Evolutionary conservation across 2,113 vertebrate species (phyloP).

Genomic region (Mus pahari): DNA sequence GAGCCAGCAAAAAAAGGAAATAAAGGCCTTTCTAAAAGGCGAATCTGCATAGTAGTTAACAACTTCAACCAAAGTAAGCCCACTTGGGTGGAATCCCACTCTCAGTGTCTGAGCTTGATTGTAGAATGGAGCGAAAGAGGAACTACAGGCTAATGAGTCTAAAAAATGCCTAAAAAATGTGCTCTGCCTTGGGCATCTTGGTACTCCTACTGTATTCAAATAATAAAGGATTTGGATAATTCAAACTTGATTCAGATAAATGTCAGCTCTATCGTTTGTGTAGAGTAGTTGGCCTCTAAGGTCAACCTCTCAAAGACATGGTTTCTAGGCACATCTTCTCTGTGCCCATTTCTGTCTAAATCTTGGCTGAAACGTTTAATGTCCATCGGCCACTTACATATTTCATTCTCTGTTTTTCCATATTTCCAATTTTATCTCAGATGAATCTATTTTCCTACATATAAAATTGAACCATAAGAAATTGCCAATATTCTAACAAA

Average conservation of each 20-base stretch:
- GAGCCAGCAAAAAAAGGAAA: not conserved
- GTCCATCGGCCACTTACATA: not conserved
- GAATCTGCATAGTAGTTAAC: not conserved
- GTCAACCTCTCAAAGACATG: not conserved
- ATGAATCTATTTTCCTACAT: not conserved
- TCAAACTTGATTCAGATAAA: not conserved
- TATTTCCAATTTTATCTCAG: not conserved
- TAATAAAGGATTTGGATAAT: not conserved
- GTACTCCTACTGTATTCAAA: not conserved
- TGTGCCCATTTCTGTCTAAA: not conserved
- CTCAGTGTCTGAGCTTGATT: not conserved
- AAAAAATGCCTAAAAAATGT: fast-evolving
- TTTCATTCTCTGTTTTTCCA: not conserved
- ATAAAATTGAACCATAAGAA: not conserved
- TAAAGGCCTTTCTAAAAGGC: not conserved
- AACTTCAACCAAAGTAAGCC: not conserved
- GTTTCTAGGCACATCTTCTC: not conserved
- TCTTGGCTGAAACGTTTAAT: not conserved
- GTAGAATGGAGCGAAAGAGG: not conserved
- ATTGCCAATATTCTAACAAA: not conserved
- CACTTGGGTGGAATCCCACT: fast-evolving
- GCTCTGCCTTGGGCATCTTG: not conserved
- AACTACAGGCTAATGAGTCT: not conserved
- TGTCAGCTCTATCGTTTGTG: not conserved
- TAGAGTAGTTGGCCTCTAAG: not conserved